Base-by-base conservation (phyloP, 2,888 invertebrate species). In the Netelia inedita region DNA sequence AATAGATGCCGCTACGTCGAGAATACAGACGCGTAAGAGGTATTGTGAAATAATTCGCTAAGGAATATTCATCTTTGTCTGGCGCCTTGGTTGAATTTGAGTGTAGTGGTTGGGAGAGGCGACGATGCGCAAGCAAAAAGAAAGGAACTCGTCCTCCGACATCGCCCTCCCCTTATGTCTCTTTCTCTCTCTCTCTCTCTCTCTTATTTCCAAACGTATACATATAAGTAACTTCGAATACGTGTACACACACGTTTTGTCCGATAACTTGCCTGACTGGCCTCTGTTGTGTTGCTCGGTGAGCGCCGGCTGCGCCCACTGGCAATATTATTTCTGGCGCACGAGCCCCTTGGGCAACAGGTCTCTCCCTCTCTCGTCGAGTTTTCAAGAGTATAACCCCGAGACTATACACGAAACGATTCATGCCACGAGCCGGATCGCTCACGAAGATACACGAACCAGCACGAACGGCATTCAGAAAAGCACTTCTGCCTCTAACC, bases 291-390 rank as follows among this genome's bases (percentile, higher is more conserved):
- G 41, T 65, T 41, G 65, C 57, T 55, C 57, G n/a, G 72, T 43
- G 79, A 79, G 79, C 79, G 79, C 79, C 79, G 79, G 79, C 79
- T 79, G 79, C 79, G 79, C 79, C 79, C 79, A 79, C 72, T 72
- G 79, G 79, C 79, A 79, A 79, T 79, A 79, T 79, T 79, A 79
- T 79, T 79, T 79, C 79, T 79, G 79, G 79, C 79, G 79, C 79
- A 79, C 79, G 79, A 79, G 79, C 79, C 79, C 79, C 79, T 72
- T 79, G 79, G 79, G 79, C 79, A 79, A 79, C 79, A 79, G 79
- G 79, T 79, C 79, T 79, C 79, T 66, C 63, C 71, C 71, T 61
- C 61, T 61, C 65, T 79, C 57, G 79, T 79, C 72, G 79, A 72
- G 79, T 72, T 79, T 50, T 73, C 82, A 73, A 80, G 80, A 80